Conservation (phyloP, 2,888 invertebrate species). For the Caenorhabditis angaria region DNA sequence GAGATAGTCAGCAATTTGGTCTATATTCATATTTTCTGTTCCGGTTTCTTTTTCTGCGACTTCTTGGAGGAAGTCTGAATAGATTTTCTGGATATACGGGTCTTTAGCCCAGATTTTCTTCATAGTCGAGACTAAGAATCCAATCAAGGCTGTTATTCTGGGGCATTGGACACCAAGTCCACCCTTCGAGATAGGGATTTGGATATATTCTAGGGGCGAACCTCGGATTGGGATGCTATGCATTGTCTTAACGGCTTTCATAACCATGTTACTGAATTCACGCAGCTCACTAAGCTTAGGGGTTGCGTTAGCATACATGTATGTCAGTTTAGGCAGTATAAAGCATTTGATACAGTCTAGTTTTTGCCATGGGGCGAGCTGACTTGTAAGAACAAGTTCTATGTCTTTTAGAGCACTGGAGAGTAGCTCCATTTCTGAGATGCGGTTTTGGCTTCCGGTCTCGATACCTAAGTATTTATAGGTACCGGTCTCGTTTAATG, state of each 20-base stretch:
- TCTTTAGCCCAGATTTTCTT: constrained; percentile 22
- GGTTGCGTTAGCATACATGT: constrained; percentile 6
- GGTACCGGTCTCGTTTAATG: constrained; percentile 6
- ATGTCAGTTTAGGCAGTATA: constrained; percentile 15
- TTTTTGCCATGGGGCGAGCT: constrained; percentile 15
- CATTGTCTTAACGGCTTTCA: constrained; percentile 3
- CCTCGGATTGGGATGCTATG: constrained; percentile 12
- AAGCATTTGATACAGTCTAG: constrained; percentile 16
- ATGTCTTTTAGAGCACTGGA: not conserved
- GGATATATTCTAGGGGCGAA: constrained; percentile 10
- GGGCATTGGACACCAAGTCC: constrained; percentile 17
- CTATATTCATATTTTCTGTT: not conserved
- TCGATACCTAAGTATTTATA: constrained; percentile 24
- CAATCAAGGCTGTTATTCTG: constrained; percentile 1
- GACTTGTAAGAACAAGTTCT: not conserved
- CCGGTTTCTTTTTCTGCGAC: constrained; percentile 7
- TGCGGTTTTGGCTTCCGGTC: constrained; percentile 6
- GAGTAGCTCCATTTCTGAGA: constrained; percentile 5
- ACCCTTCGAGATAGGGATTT: constrained; percentile 10
- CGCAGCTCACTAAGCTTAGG: constrained; percentile 8
- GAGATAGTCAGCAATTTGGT: constrained; percentile 11
- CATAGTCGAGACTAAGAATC: constrained; percentile 9
- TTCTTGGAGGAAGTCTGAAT: constrained; percentile 3
- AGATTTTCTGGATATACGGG: constrained; percentile 7
- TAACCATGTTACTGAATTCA: constrained; percentile 4